Base-by-base conservation (phyloP, 2,888 invertebrate species). In the Amphipyra tragopoginis region DNA sequence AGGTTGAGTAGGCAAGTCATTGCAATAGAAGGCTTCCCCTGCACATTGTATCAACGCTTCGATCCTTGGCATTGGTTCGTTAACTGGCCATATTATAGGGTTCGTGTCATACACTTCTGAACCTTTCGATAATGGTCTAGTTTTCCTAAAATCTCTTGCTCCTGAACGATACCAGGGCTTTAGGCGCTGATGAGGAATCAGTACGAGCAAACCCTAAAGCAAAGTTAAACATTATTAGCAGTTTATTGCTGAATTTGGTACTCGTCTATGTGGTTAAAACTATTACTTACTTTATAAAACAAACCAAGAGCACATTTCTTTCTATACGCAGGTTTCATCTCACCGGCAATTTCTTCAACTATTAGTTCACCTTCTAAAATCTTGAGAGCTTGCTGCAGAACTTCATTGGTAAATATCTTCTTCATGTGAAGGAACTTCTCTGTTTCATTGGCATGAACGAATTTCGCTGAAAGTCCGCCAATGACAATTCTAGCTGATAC, bases 1-100 rank as follows among this genome's bases (percentile, higher is more conserved):
- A 0, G 94, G 92, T 14, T 90, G 83, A 1, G 93, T 89, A 4
- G 95, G 95, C 36, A 96, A 83, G 80, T 97, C 97, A 78, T 96
- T 96, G 0, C 96, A 90, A 83, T 96, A 97, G 73, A 95, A 88
- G 0, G 96, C 96, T 86, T 97, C 97, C 0, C 97, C 97, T 50
- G 96, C 93, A 75, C 95, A 95, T 87, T 96, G 96, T 55, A 95
- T 86, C 34, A 95, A 79, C 0, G 96, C 95, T 75, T 96, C 96
- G 9, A 96, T 65, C 86, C 97, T 97, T 0, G 96, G 95, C 71
- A 97, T 89, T 0, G 97, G 96, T 81, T 97, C 93, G 60, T 95
- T 96, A 13, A 97, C 72, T 0, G 97, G 97, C 96, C 96, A 97
- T 55, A 96, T 83, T 6, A 93, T 87, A 62, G 96, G 94, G 72